A percentile compares a stretch with the other conserved stretches of the same genome.
phyloP scores from a whole-genome alignment of 2,113 vertebrate genomes.

The Sisor rabdophorus region DNA sequence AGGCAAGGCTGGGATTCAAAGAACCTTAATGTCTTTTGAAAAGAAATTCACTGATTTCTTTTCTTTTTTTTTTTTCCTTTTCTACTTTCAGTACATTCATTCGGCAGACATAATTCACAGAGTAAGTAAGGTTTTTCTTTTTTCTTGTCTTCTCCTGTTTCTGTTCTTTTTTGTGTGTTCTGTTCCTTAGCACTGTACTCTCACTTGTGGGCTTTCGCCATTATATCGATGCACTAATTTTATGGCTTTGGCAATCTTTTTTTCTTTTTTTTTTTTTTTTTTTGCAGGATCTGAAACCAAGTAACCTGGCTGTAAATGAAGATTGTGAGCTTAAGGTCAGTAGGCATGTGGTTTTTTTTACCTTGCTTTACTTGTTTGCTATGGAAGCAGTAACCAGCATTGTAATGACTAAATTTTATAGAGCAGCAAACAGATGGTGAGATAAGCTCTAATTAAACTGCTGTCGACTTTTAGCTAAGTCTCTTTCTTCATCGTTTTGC shows the following conservation, averaged over 20 bases:
- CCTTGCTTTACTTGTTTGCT: conserved; percentile 1
- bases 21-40: background rate
- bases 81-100: conserved; percentile 87
- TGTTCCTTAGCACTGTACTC: background rate
- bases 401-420: conserved; percentile 28
- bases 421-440: conserved; percentile 11
- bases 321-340: conserved; percentile 61
- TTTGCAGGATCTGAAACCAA: conserved; percentile 90
- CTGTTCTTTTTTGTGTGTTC: background rate
- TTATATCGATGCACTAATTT: conserved; percentile 10
- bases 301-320: conserved; percentile 96
- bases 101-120: conserved; percentile 98
- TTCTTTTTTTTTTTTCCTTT: conserved; percentile 33
- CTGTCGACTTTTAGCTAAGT: conserved; percentile 18
- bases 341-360: background rate
- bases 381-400: conserved; percentile 4
- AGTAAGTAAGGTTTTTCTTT: conserved; percentile 73
- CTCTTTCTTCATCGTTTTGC: background rate
- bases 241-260: conserved; percentile 5
- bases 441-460: conserved; percentile 13
- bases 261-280: background rate
- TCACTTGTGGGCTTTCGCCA: conserved; percentile 11
- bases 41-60: background rate
- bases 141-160: background rate
- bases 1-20: too few relatives aligned